Conservation (phyloP, 1,140 invertebrate genomes). For the Hormaphis cornu region DNA sequence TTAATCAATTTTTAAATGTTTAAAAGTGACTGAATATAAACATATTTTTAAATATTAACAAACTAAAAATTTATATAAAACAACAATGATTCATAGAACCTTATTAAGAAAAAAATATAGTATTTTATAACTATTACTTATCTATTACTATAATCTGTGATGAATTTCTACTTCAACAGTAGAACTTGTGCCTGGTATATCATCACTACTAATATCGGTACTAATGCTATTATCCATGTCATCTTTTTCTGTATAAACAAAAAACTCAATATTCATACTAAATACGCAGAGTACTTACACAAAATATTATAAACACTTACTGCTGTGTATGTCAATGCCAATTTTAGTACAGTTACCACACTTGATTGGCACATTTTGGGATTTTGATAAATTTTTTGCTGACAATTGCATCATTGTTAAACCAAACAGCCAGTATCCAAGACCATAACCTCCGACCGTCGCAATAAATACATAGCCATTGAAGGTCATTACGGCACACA, state of each 20-base stretch:
- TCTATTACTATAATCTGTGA: not conserved
- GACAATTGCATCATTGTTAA: slow-evolving; percentile 24
- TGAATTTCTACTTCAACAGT: slow-evolving; percentile 9
- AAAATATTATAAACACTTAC: slow-evolving; percentile 1
- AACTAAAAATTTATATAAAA: not conserved
- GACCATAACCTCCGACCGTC: slow-evolving; percentile 5
- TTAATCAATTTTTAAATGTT: not conserved
- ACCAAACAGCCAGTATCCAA: slow-evolving; percentile 25
- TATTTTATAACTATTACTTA: not conserved
- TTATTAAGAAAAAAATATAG: not conserved
- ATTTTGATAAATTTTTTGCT: slow-evolving; percentile 17
- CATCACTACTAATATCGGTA: slow-evolving; percentile 23
- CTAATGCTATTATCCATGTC: not conserved
- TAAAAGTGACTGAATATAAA: not conserved
- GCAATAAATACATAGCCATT: slow-evolving; percentile 18
- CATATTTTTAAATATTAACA: not conserved
- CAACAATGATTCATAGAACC: not conserved
- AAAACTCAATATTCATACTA: not conserved
- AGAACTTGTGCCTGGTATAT: slow-evolving; percentile 15
- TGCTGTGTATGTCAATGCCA: not conserved
- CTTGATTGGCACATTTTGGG: not conserved
- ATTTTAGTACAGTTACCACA: slow-evolving; percentile 12
- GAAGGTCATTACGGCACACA: slow-evolving; percentile 25
- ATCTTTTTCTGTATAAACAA: slow-evolving; percentile 14
- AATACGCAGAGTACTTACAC: not conserved